Base-by-base conservation (phyloP, 2,888 invertebrate species). In the Pherbina coryleti region DNA sequence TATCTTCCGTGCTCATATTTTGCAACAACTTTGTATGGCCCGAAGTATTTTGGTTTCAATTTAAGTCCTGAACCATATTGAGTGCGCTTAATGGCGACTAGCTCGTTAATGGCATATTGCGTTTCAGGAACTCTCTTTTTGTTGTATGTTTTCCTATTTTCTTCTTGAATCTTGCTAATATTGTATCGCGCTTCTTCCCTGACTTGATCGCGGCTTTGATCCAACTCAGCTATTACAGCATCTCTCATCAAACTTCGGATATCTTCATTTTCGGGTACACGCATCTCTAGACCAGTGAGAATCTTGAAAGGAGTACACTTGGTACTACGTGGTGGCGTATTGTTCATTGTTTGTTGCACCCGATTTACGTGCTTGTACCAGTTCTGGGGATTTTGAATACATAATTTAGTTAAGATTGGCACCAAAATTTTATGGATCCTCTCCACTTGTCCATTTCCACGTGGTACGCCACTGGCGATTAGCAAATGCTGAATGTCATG, bases 361-460 rank as follows among this genome's bases (percentile, higher is more conserved):
- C n/a, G n/a, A n/a, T n/a, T n/a, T n/a, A n/a, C 11, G 62, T 25
- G 31, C 44, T 72, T 77, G 60, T 75, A 77, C 79, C 77, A 79
- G 2, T 77, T 62, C 11, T 1, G 19, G 14, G 77, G 67, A 25
- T 49, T 67, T 25, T 72, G 67, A 19, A 51, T 49, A 5, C 55
- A 67, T 17, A 79, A n/a, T 49, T 77, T 77, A 14, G 76, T 37
- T 19, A 79, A 31, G 76, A 78, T 78, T 17, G 71, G 57, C 11
- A 79, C 69, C 1, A 78, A 53, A 11, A 78, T 70, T 19, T 57
- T 49, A 22, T 79, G 77, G 17, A 89, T 72, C 71, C 85, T 85
- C 3, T 83, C 74, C 8, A 89, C 8, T 0, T 84, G 84, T n/a
- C n/a, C n/a, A n/a, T n/a, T n/a, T n/a, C n/a, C n/a, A n/a, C n/a